phyloP scores from a whole-genome alignment of 1,140 invertebrate species.

The Bactericera cockerelli region DNA sequence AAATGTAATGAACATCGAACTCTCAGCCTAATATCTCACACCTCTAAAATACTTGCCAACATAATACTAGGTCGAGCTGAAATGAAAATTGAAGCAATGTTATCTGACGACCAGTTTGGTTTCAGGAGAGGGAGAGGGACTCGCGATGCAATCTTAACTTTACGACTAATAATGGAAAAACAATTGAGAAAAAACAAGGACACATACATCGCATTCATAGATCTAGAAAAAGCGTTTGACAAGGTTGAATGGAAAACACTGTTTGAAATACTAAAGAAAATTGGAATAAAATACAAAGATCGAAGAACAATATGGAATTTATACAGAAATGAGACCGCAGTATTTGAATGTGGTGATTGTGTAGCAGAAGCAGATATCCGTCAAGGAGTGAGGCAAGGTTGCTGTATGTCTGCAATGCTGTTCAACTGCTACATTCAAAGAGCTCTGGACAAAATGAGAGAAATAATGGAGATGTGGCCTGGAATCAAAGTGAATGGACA shows the following conservation, averaged over 20 bases:
- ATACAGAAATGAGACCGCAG: slow-evolving; percentile 14
- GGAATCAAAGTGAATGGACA: slow-evolving; percentile 9
- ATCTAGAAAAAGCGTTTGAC: slow-evolving; percentile 15
- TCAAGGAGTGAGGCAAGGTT: not conserved
- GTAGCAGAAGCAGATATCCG: slow-evolving; percentile 9
- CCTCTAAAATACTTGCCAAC: slow-evolving; percentile 18
- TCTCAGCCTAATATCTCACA: slow-evolving; percentile 18
- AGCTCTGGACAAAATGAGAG: slow-evolving; percentile 8
- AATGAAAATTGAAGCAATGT: slow-evolving; percentile 18
- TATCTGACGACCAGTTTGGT: slow-evolving; percentile 19
- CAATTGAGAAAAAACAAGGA: slow-evolving; percentile 14
- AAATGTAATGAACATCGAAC: slow-evolving; percentile 19
- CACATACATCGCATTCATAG: slow-evolving; percentile 15
- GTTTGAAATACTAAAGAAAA: slow-evolving; percentile 15
- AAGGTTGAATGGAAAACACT: slow-evolving; percentile 15
- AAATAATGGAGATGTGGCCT: slow-evolving; percentile 2
- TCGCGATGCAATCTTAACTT: slow-evolving; percentile 18
- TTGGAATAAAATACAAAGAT: slow-evolving; percentile 13
- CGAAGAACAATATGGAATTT: slow-evolving; percentile 11
- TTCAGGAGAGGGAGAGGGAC: slow-evolving; percentile 19
- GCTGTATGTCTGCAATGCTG: not conserved
- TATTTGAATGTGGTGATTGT: not conserved
- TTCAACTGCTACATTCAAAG: slow-evolving; percentile 4
- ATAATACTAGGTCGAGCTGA: slow-evolving; percentile 19
- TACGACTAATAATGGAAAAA: slow-evolving; percentile 17